phyloP scores from a whole-genome alignment of 2,888 invertebrate genomes.

The Tetragonula carbonaria region DNA sequence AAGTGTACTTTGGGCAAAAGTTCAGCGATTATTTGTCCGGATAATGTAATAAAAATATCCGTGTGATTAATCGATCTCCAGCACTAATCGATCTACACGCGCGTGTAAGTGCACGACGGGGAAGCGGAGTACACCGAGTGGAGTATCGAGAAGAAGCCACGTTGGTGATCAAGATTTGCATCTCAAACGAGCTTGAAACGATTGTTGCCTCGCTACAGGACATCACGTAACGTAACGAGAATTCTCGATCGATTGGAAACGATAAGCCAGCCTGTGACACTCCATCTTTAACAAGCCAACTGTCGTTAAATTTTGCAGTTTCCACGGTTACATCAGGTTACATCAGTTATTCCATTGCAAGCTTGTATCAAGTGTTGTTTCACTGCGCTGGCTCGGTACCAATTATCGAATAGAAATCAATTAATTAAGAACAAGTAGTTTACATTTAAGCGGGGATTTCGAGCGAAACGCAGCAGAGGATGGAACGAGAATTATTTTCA shows the following conservation, averaged over 20 bases:
- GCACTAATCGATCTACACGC: neutral
- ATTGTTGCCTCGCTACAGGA: conserved; percentile 46
- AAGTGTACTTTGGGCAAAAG: fast-evolving
- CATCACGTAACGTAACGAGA: conserved; percentile 59
- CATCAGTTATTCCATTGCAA: neutral
- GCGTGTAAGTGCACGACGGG: conserved; percentile 1
- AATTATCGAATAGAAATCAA: neutral
- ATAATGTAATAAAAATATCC: conserved; percentile 9
- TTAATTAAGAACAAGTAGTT: neutral
- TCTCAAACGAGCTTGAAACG: conserved; percentile 60
- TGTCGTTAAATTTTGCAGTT: conserved; percentile 20
- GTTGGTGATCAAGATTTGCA: conserved; percentile 60
- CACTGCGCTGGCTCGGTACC: neutral
- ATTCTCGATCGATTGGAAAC: conserved; percentile 52
- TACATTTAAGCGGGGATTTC: too few species aligned
- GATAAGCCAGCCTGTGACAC: conserved; percentile 52
- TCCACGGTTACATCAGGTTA: neutral
- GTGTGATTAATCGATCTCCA: conserved; percentile 14
- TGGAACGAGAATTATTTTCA: neutral
- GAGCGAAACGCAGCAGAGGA: neutral
- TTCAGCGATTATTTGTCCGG: neutral
- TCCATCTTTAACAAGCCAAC: conserved; percentile 56
- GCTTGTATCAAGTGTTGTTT: neutral
- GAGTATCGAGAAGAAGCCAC: conserved; percentile 2
- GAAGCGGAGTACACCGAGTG: conserved; percentile 6